Evolutionary conservation across 1,140 invertebrate genomes (phyloP).

Genomic region (Chlorops oryzae): DNA sequence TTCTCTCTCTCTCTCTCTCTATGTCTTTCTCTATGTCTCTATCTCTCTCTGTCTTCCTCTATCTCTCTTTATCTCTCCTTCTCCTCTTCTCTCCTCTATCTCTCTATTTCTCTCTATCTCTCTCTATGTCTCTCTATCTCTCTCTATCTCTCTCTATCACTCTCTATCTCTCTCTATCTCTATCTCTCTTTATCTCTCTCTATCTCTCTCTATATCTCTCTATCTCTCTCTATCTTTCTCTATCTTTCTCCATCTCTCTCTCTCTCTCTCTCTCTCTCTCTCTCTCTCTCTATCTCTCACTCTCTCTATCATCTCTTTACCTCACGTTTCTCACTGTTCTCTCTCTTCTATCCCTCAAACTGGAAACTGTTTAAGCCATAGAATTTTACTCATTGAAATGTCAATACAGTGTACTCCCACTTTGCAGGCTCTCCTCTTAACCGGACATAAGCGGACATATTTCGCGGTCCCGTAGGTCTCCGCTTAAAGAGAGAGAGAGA

Average conservation of each 20-base stretch:
- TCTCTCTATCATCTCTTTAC: background rate
- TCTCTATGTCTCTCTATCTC: background rate
- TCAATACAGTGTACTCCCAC: too few species aligned
- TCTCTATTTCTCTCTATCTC: background rate
- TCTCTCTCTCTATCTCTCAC: background rate
- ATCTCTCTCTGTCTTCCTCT: background rate
- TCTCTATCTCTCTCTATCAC: background rate
- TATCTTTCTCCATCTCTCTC: background rate
- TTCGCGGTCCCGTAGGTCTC: background rate
- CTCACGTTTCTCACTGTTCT: background rate
- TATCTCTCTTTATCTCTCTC: background rate
- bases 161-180: background rate
- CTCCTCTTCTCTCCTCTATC: background rate
- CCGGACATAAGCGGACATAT: conserved; percentile 9
- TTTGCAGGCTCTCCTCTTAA: conserved; percentile 19
- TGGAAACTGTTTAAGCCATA: too few species aligned
- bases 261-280: background rate
- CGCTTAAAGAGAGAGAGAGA: background rate
- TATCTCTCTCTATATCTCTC: too few species aligned
- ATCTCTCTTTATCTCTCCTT: background rate
- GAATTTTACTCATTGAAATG: too few species aligned
- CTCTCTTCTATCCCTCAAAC: background rate
- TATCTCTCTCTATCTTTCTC: background rate
- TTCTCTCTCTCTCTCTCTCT: background rate
- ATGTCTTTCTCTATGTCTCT: too few species aligned